These are phyloP conservation scores for Geotrupes spiniger DNA, from an alignment of 2,888 invertebrate genomes.

Conservation along the genomic window DNA sequence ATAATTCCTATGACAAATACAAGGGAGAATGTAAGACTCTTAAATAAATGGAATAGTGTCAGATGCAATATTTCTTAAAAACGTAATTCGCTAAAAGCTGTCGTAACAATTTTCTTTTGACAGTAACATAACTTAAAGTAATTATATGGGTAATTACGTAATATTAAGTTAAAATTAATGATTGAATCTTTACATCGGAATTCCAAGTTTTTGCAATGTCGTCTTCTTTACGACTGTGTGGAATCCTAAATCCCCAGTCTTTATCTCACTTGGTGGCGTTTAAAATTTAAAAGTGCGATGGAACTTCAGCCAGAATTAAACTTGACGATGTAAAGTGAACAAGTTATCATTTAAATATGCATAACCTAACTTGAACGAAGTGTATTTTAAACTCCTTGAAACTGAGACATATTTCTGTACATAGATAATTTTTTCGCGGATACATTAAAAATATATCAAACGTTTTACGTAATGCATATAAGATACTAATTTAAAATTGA, in stretches of 20 bases:
- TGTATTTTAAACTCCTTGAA: conserved; percentile 4
- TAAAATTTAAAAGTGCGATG: conserved; percentile 24
- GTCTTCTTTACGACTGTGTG: conserved; percentile 11
- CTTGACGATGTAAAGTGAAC: conserved; percentile 22
- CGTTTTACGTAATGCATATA: no score
- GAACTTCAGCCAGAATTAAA: conserved; percentile 24
- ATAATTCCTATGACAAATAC: no score
- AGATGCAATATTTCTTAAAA: no score
- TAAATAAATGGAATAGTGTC: no score
- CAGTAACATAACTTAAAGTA: no score
- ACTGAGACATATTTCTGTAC: conserved; percentile 1
- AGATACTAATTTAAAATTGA: no score
- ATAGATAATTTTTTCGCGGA: conserved; percentile 1
- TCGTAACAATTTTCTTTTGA: no score
- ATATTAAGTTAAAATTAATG: conserved; percentile 5
- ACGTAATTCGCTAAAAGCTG: no score
- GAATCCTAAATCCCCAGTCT: conserved; percentile 19
- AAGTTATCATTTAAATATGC: conserved; percentile 27
- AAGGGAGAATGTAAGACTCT: no score
- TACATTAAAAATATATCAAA: background rate
- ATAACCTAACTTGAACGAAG: conserved; percentile 24
- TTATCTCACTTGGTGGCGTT: conserved; percentile 21
- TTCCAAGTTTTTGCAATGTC: conserved; percentile 10
- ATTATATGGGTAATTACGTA: no score
- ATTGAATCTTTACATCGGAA: conserved; percentile 5